These are phyloP conservation scores for Didymodactylos carnosus DNA, from an alignment of 2,888 invertebrate species.

Conservation along the genomic window DNA sequence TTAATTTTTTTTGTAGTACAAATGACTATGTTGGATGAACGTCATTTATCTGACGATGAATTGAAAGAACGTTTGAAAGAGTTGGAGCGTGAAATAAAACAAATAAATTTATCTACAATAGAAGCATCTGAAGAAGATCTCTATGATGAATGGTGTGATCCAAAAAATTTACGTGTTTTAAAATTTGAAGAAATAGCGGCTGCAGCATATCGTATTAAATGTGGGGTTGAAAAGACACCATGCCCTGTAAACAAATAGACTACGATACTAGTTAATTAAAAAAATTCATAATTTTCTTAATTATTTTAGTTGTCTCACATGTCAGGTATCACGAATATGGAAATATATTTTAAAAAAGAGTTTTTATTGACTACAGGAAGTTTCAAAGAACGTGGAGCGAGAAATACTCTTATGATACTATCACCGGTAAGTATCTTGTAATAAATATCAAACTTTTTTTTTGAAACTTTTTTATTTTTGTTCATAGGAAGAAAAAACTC, in stretches of 20 bases:
- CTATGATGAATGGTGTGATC: slow-evolving; percentile 29
- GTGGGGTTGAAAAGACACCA: slow-evolving; percentile 60
- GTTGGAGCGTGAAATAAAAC: neutral
- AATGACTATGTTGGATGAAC: neutral
- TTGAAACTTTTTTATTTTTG: neutral
- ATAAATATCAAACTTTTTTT: slow-evolving; percentile 12
- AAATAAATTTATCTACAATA: neutral
- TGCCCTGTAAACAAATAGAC: slow-evolving; percentile 48
- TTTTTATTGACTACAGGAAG: slow-evolving; percentile 83
- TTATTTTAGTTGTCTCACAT: slow-evolving; percentile 55
- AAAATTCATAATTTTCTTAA: neutral
- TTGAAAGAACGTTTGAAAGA: neutral
- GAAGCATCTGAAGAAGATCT: slow-evolving; percentile 15
- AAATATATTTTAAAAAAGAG: slow-evolving; percentile 76
- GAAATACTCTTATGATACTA: slow-evolving; percentile 59
- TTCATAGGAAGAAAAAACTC: slow-evolving; percentile 44
- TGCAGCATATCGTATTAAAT: slow-evolving; percentile 66
- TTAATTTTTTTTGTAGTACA: neutral
- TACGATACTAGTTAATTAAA: neutral
- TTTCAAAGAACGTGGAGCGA: slow-evolving; percentile 80
- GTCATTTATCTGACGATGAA: neutral
- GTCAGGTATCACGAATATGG: slow-evolving; percentile 56
- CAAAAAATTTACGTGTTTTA: slow-evolving; percentile 43
- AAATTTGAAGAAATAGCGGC: slow-evolving; percentile 67
- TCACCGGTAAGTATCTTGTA: slow-evolving; percentile 33